These are phyloP conservation scores for Antheraea assamensis DNA, from an alignment of 2,888 invertebrate genomes.

Conservation along the genomic window DNA sequence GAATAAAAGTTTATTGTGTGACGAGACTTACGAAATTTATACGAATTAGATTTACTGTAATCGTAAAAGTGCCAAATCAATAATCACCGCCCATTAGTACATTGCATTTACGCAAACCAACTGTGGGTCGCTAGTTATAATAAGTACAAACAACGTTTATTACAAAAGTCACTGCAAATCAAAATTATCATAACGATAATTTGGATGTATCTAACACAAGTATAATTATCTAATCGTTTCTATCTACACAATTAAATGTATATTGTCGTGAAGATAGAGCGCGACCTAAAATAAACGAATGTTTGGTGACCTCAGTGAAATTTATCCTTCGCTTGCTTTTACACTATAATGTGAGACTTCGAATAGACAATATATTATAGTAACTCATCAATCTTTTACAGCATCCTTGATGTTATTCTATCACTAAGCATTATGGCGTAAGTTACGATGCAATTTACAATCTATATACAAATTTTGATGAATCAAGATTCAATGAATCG, in stretches of 20 bases:
- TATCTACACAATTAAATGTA: not conserved
- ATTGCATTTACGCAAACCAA: no score
- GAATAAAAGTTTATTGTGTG: no score
- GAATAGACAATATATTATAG: constrained; percentile 19
- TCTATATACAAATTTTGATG: constrained; percentile 2
- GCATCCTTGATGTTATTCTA: constrained; percentile 7
- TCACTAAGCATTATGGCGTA: not conserved
- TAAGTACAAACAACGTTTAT: not conserved
- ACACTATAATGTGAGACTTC: constrained; percentile 9
- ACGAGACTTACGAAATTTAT: no score
- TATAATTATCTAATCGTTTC: not conserved
- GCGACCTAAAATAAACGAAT: constrained; percentile 13
- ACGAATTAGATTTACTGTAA: no score
- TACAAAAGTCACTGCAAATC: no score
- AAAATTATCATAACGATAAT: no score
- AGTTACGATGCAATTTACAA: not conserved
- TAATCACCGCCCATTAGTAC: no score
- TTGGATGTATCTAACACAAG: no score
- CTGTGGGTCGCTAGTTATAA: no score
- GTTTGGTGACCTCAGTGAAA: constrained; percentile 9
- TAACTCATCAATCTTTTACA: constrained; percentile 17
- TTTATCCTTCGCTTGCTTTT: constrained; percentile 17
- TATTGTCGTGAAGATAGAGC: not conserved
- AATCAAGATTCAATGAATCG: not conserved
- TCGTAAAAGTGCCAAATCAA: no score